Conservation (phyloP, 64 coral and sea anemone genomes). For the Dendronephthya gigantea region DNA sequence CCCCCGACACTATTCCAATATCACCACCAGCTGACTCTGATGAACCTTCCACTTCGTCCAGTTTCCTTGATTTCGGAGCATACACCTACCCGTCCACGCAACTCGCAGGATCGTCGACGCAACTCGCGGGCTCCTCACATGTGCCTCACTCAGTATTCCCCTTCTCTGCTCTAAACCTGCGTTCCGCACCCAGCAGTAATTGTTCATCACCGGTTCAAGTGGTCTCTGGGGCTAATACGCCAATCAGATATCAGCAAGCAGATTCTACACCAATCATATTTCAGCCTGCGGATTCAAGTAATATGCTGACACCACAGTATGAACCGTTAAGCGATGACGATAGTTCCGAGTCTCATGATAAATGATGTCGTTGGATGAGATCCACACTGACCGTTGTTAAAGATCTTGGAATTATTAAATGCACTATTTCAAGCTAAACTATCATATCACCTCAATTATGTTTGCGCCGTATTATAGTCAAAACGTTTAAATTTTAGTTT, state of each 20-base stretch:
- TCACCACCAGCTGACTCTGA: neutral
- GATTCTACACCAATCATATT: conserved; percentile 1
- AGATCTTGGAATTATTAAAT: no score
- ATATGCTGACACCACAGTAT: neutral
- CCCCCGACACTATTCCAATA: neutral
- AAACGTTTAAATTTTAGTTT: neutral
- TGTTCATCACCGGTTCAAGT: neutral
- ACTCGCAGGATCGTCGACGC: neutral
- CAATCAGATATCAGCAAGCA: neutral
- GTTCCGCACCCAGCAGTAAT: neutral
- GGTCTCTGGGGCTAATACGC: neutral
- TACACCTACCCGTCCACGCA: neutral
- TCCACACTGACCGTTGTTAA: neutral
- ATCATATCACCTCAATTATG: no score
- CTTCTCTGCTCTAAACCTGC: neutral
- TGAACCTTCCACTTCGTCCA: neutral
- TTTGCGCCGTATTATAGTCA: no score
- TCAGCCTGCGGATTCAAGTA: neutral
- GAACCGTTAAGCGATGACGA: neutral
- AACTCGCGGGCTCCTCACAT: neutral
- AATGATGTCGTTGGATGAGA: neutral
- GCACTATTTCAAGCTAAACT: no score
- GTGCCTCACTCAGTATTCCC: neutral
- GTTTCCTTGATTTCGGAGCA: neutral
- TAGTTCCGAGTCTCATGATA: neutral